Evolutionary conservation across 92 coral and sea anemone species (phyloP).

Genomic region (Porites rus): DNA sequence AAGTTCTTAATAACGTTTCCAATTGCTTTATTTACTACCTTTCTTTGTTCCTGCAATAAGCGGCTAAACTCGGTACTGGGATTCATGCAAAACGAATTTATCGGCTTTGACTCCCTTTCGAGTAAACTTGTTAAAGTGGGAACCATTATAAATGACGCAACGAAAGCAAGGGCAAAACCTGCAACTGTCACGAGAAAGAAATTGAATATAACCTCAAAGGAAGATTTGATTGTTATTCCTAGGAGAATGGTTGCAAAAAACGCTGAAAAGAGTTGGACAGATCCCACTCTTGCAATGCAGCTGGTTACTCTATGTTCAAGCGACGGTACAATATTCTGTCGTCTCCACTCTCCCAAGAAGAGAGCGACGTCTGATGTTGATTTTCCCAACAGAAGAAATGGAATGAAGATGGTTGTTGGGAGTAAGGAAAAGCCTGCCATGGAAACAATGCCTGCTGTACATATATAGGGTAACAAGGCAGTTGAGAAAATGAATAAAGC

Average conservation of each 20-base stretch:
- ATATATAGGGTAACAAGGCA: not conserved
- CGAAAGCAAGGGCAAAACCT: not conserved
- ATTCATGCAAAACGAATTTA: not conserved
- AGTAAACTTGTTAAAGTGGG: not conserved
- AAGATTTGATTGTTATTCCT: conserved; percentile 50
- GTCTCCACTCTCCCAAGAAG: conserved; percentile 37
- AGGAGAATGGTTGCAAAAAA: conserved; percentile 30
- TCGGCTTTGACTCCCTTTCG: not conserved
- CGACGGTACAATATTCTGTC: conserved; percentile 23
- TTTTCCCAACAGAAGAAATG: conserved; percentile 53
- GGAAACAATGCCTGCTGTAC: conserved; percentile 39
- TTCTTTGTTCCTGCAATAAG: not conserved
- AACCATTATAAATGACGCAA: not conserved
- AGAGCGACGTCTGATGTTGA: conserved; percentile 37
- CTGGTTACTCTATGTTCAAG: conserved; percentile 27
- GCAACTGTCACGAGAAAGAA: conserved; percentile 33
- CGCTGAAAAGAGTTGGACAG: conserved; percentile 25
- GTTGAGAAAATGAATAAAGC: not conserved
- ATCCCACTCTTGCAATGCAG: conserved; percentile 53
- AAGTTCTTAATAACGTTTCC: not conserved
- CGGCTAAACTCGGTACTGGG: not conserved
- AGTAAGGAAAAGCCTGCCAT: conserved; percentile 21
- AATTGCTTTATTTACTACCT: not conserved
- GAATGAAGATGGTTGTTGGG: conserved; percentile 38
- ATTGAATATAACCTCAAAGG: conserved; percentile 50